Percentiles rank a stretch among this genome's conserved stretches.
These are phyloP conservation scores for Mareca strepera DNA, from an alignment of 2,797 vertebrate genomes.

Conservation along the genomic window DNA sequence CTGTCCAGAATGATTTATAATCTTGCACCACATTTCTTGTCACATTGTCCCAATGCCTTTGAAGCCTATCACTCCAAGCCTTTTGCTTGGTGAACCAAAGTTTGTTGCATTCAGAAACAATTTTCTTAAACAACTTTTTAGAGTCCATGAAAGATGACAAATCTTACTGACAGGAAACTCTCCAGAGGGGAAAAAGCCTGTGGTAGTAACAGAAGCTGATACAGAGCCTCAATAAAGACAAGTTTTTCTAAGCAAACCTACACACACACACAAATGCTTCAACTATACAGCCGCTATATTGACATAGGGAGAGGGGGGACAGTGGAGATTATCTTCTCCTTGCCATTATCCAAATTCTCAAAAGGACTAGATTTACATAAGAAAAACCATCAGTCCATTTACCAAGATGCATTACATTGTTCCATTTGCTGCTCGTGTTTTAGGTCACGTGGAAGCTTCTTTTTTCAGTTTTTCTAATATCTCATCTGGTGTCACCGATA, in stretches of 20 bases:
- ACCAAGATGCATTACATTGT: neutral
- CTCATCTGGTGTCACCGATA: conserved; percentile 82
- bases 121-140: neutral
- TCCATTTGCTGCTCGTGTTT: conserved; percentile 15
- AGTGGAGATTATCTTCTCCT: neutral
- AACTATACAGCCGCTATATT: neutral
- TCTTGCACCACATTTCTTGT: neutral
- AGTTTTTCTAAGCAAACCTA: neutral
- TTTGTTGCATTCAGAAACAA: neutral
- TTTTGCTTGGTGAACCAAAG: neutral
- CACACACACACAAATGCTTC: neutral
- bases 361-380: neutral
- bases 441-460: conserved; percentile 76
- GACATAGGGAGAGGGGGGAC: rapidly evolving
- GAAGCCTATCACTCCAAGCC: neutral
- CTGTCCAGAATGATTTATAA: neutral
- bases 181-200: neutral
- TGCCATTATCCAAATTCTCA: neutral
- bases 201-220: neutral
- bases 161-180: neutral
- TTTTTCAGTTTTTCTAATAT: conserved; percentile 85
- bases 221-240: neutral
- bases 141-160: neutral
- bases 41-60: neutral
- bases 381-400: neutral